Evolutionary conservation across 2,797 vertebrate genomes (phyloP).

Genomic region (Pseudomugil tenellus): DNA sequence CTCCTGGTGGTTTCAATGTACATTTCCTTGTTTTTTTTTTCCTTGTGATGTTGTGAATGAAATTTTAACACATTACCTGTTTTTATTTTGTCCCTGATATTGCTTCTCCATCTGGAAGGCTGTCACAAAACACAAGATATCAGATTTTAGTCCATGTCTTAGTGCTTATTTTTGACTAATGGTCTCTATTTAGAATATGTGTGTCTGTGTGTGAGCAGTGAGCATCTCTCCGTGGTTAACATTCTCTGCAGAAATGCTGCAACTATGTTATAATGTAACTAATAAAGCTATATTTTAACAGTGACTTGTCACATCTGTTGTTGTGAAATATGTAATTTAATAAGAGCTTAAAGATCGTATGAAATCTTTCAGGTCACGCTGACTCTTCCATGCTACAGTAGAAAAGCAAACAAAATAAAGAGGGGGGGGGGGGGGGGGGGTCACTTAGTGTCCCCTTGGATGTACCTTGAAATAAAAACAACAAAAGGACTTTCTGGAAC

Average conservation of each 20-base stretch:
- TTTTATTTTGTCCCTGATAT: slow-evolving; percentile 22
- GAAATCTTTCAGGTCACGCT: background rate
- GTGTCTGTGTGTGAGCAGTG: slow-evolving; percentile 13
- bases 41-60: slow-evolving; percentile 32
- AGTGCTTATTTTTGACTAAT: slow-evolving; percentile 36
- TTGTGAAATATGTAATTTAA: slow-evolving; percentile 13
- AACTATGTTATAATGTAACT: slow-evolving; percentile 67
- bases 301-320: slow-evolving; percentile 36
- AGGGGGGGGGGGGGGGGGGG: too few relatives aligned
- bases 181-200: slow-evolving; percentile 55
- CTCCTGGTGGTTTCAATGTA: slow-evolving; percentile 41
- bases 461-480: too few relatives aligned
- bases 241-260: slow-evolving; percentile 56
- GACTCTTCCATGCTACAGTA: too few relatives aligned
- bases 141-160: slow-evolving; percentile 37
- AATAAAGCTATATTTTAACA: slow-evolving; percentile 84
- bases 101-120: slow-evolving; percentile 12
- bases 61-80: slow-evolving; percentile 32
- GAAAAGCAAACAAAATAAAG: background rate
- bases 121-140: slow-evolving; percentile 22
- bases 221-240: slow-evolving; percentile 40
- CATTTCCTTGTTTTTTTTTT: slow-evolving; percentile 34
- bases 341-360: background rate
- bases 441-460: background rate
- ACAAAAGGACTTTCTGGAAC: too few relatives aligned